Percentiles rank a stretch among this genome's conserved stretches.
These are phyloP conservation scores for Girardia tigrina DNA, from an alignment of 2,888 invertebrate species.

Conservation along the genomic window DNA sequence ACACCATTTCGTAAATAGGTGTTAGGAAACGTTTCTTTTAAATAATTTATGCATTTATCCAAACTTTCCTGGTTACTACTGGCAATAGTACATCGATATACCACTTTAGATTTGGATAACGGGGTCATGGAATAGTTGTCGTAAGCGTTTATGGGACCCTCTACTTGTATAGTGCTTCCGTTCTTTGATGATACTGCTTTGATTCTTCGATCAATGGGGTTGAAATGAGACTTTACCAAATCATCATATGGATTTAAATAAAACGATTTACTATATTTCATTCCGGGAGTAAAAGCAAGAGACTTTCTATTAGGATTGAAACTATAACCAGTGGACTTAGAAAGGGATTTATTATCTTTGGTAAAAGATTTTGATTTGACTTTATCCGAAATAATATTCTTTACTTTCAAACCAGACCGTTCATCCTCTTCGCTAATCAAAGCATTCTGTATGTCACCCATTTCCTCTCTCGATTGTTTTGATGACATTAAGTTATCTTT, in stretches of 20 bases:
- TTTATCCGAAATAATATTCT: neutral
- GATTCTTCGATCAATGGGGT: neutral
- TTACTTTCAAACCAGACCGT: neutral
- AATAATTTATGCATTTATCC: constrained; percentile 17
- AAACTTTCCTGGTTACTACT: neutral
- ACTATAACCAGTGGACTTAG: neutral
- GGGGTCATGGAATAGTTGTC: neutral
- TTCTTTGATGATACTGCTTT: constrained; percentile 15
- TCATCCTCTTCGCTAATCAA: neutral
- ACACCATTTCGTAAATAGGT: constrained; percentile 11
- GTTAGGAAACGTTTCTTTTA: constrained; percentile 10
- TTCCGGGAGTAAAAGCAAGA: neutral
- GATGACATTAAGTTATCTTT: neutral
- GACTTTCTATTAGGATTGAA: neutral
- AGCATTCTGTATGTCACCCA: neutral
- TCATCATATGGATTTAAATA: constrained; percentile 18
- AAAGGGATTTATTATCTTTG: neutral
- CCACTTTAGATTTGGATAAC: neutral
- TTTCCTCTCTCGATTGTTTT: neutral
- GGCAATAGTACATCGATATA: constrained; percentile 2
- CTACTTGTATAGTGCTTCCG: neutral
- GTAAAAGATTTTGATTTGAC: neutral
- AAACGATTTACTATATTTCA: neutral
- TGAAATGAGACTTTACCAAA: constrained; percentile 10
- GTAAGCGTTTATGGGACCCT: neutral